Conservation (phyloP, 2,113 vertebrate species). For the Triplophysa rosa region DNA sequence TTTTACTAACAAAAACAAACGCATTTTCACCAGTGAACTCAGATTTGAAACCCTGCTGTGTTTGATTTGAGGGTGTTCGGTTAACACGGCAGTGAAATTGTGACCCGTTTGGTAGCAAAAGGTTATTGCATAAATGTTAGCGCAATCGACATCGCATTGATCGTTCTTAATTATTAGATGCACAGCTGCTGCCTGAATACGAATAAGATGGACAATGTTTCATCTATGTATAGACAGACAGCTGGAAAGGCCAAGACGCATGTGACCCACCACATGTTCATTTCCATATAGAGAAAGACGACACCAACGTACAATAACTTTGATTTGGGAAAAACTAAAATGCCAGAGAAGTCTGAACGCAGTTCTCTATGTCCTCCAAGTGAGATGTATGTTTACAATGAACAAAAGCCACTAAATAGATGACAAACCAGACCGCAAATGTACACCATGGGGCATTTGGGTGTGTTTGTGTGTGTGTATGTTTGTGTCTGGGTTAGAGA, state of each 20-base stretch:
- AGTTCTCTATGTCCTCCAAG: no score
- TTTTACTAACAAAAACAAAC: no score
- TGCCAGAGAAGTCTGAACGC: not conserved
- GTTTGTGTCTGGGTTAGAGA: constrained; percentile 24
- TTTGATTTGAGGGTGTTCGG: constrained; percentile 8
- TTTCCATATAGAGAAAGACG: constrained; percentile 45
- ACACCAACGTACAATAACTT: constrained; percentile 34
- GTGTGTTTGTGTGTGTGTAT: constrained; percentile 11
- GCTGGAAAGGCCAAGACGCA: constrained; percentile 54
- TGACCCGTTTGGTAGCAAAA: not conserved
- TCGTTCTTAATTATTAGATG: constrained; percentile 52
- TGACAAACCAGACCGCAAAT: constrained; percentile 3
- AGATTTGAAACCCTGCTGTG: not conserved
- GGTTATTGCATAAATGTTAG: constrained; percentile 10
- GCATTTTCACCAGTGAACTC: no score
- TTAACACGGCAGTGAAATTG: constrained; percentile 1
- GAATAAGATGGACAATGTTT: constrained; percentile 44
- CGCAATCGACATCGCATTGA: constrained; percentile 47
- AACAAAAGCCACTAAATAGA: constrained; percentile 3
- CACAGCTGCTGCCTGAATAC: constrained; percentile 49
- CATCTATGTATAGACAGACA: constrained; percentile 52
- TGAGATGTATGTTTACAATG: not conserved
- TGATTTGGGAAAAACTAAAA: constrained; percentile 13
- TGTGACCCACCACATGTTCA: constrained; percentile 55
- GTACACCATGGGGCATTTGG: not conserved